These are phyloP conservation scores for Equus quagga DNA, from an alignment of 2,113 vertebrate species.

Conservation along the genomic window DNA sequence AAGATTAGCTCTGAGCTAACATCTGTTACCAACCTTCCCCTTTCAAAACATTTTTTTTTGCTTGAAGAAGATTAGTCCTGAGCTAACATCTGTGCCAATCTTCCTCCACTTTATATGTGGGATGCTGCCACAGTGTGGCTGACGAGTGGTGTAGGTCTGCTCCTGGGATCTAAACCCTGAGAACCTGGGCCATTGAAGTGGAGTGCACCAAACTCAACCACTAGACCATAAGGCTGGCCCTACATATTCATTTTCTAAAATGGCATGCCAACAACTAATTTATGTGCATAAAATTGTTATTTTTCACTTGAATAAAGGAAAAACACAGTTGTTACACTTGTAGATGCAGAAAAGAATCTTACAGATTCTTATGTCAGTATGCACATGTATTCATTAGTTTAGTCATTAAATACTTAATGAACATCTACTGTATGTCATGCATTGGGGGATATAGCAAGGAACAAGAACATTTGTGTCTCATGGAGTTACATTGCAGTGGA, in stretches of 20 bases:
- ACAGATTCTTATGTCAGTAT: background rate
- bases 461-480: background rate
- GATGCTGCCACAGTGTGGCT: no score
- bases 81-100: no score
- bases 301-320: conserved; percentile 18
- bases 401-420: background rate
- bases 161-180: no score
- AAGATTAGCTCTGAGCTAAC: no score
- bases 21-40: no score
- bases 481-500: background rate
- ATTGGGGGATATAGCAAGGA: background rate
- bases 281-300: background rate
- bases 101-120: no score
- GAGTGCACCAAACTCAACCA: no score
- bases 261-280: background rate
- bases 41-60: no score
- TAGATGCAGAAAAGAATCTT: background rate
- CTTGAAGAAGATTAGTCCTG: no score
- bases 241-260: background rate
- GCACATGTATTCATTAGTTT: background rate
- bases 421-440: background rate
- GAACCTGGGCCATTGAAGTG: no score
- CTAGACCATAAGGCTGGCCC: no score
- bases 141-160: no score
- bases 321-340: background rate